Base-by-base conservation (phyloP, 2,113 vertebrate species). In the Corythaeola cristata region DNA sequence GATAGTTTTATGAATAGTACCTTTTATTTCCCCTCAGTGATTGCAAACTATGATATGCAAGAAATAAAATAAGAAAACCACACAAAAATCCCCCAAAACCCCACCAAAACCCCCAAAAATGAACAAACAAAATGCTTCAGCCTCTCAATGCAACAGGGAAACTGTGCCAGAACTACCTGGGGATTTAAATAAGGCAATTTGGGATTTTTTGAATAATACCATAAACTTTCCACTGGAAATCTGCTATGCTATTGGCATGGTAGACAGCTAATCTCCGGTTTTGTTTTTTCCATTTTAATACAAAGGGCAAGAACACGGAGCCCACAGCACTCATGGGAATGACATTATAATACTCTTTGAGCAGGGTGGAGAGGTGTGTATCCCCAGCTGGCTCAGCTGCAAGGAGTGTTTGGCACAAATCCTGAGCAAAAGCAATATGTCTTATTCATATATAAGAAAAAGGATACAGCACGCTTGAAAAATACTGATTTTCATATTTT, bases 401-500 rank as follows among this genome's bases (percentile, higher is more conserved):
- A 8, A 66, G 55, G 17, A 28, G 37, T 2, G 9, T 15, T 63
- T 66, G 71, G 68, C 66, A 79, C 24, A 53, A 20, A 22, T 20
- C 27, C 62, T 47, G 24, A 83, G 78, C 41, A 76, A 68, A 85
- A 53, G 49, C 28, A 39, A 6, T 23, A 6, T 82, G 35, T 21
- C 55, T 49, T 49, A 59, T 33, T 62, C n/a, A 5, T 27, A 9
- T 16, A 30, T 22, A 73, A 78, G 79, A 59, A 72, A 60, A 30
- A 39, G 39, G 66, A 72, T 80, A 66, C 5, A 50, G 24, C 30
- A n/a, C n/a, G 3, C 5, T 64, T 62, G 53, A 76, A 52, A 96
- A 87, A 72, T 22, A 81, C 72, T 32, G 53, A 69, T 91, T 95
- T 96, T 90, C 49, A 45, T 81, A 35, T 89, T 92, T 30, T 78